These are phyloP conservation scores for Microctonus hyperodae DNA, from an alignment of 2,888 invertebrate genomes.

Conservation along the genomic window DNA sequence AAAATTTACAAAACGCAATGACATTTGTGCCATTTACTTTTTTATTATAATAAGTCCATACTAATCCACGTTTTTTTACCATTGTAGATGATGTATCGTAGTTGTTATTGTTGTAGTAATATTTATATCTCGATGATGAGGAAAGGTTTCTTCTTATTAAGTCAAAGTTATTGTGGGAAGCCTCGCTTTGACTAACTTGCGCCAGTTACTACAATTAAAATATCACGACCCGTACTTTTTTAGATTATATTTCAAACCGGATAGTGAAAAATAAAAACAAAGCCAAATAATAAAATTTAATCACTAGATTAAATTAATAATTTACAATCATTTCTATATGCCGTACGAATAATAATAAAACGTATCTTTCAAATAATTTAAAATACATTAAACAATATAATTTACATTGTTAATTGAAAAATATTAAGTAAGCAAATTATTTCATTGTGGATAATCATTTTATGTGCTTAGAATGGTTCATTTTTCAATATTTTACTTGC, in stretches of 20 bases:
- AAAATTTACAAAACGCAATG: constrained; percentile 56
- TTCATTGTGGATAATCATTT: background rate
- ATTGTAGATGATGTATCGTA: too few relatives aligned
- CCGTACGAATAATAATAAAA: constrained; percentile 28
- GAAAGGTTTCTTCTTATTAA: constrained; percentile 14
- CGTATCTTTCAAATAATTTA: constrained; percentile 28
- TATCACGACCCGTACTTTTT: constrained; percentile 31
- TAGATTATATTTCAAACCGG: constrained; percentile 8
- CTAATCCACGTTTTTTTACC: constrained; percentile 55
- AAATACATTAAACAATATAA: background rate
- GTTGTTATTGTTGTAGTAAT: background rate
- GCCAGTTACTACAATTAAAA: constrained; percentile 32
- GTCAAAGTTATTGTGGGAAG: constrained; percentile 8
- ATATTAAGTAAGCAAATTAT: constrained; percentile 14
- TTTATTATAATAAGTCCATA: constrained; percentile 56
- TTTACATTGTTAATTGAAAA: constrained; percentile 19
- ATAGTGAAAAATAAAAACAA: too few relatives aligned
- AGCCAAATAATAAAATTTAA: background rate
- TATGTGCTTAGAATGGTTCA: background rate
- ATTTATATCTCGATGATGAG: background rate
- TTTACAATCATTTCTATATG: constrained; percentile 2
- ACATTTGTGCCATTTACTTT: constrained; percentile 54
- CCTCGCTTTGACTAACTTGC: constrained; percentile 25
- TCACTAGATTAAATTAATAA: background rate
- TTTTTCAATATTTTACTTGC: background rate